Percentiles rank a stretch among this genome's conserved stretches.
These are phyloP conservation scores for Neria commutata DNA, from an alignment of 2,888 invertebrate species.

Conservation along the genomic window DNA sequence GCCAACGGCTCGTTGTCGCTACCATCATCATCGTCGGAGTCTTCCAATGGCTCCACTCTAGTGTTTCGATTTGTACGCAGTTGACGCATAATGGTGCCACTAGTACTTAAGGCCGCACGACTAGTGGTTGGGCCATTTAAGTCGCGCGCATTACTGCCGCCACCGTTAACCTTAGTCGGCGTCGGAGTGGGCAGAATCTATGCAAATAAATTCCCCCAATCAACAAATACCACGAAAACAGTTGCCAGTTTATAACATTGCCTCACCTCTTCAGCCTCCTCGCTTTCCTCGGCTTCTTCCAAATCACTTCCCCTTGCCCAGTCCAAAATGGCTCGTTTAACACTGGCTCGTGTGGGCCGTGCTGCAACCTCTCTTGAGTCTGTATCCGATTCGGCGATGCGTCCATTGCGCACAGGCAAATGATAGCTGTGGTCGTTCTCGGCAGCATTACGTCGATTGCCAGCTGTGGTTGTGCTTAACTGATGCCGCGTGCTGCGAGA, in stretches of 20 bases:
- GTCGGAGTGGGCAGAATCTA: slow-evolving; percentile 53
- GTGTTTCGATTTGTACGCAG: slow-evolving; percentile 60
- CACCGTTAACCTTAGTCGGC: slow-evolving; percentile 46
- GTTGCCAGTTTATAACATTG: neutral
- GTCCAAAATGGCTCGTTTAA: slow-evolving; percentile 53
- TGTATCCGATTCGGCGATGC: slow-evolving; percentile 55
- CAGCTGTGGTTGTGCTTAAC: slow-evolving; percentile 28
- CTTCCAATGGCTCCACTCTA: slow-evolving; percentile 43
- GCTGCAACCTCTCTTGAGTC: slow-evolving; percentile 51
- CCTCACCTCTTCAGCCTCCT: slow-evolving; percentile 48
- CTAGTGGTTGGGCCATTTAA: slow-evolving; percentile 45
- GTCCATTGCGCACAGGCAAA: slow-evolving; percentile 49
- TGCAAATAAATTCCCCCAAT: neutral
- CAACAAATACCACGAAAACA: neutral
- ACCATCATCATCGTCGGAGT: slow-evolving; percentile 48
- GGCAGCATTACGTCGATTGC: slow-evolving; percentile 42
- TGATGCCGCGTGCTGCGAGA: slow-evolving; percentile 50
- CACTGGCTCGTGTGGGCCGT: slow-evolving; percentile 56
- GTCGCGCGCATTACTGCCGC: slow-evolving; percentile 27
- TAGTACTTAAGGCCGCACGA: slow-evolving; percentile 40
- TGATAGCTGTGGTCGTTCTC: slow-evolving; percentile 62
- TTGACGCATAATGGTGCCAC: slow-evolving; percentile 42
- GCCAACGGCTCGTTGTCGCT: slow-evolving; percentile 58
- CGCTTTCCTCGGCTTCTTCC: slow-evolving; percentile 53
- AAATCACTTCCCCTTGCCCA: slow-evolving; percentile 58